Conservation (phyloP, 1,140 invertebrate species). For the Dreissena polymorpha region DNA sequence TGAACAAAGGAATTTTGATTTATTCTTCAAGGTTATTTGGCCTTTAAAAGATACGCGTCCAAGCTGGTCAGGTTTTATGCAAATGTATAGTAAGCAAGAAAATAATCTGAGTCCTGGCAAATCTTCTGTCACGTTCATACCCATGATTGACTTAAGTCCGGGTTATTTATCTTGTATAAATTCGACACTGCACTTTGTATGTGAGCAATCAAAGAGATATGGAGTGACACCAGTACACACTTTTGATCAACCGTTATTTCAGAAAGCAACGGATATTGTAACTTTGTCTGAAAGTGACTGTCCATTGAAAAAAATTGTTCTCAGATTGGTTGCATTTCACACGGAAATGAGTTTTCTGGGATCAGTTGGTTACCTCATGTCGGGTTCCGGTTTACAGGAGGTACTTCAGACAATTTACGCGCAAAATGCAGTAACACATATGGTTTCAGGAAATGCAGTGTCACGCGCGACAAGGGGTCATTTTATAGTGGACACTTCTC, state of each 20-base stretch:
- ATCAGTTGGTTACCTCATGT: too few relatives aligned
- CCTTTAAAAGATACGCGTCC: conserved; percentile 6
- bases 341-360: too few relatives aligned
- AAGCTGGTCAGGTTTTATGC: conserved; percentile 53
- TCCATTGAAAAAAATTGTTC: conserved; percentile 47
- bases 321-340: conserved; percentile 59
- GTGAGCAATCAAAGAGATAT: conserved; percentile 41
- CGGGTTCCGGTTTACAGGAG: too few relatives aligned
- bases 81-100: conserved; percentile 36
- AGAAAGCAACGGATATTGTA: conserved; percentile 62
- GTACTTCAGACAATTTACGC: too few relatives aligned
- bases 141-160: conserved; percentile 69
- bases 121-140: conserved; percentile 61
- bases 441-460: too few relatives aligned
- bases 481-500: conserved; percentile 63
- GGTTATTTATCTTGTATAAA: conserved; percentile 65
- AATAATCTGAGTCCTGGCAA: conserved; percentile 57
- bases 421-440: too few relatives aligned
- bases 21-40: neutral
- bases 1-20: too few relatives aligned
- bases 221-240: conserved; percentile 57
- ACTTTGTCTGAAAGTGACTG: conserved; percentile 29
- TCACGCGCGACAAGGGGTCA: too few relatives aligned
- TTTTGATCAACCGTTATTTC: conserved; percentile 70
- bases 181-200: conserved; percentile 65